Conservation (phyloP, 2,888 invertebrate genomes). For the Pachymerium ferrugineum region DNA sequence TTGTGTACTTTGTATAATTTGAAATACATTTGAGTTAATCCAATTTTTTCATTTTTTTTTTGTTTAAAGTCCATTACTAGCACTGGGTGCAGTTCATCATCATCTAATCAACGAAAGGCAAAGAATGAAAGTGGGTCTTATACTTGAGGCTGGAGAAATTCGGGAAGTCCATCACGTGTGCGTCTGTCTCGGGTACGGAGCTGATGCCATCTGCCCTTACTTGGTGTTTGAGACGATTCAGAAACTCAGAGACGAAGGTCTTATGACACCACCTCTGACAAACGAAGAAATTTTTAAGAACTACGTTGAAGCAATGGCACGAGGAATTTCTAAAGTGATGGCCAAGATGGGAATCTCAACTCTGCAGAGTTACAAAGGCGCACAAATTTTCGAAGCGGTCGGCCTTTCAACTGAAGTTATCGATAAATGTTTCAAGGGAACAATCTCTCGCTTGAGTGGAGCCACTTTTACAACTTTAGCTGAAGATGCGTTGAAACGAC, state of each 20-base stretch:
- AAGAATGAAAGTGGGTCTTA: constrained; percentile 90
- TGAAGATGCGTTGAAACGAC: constrained; percentile 74
- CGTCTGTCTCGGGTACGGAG: constrained; percentile 90
- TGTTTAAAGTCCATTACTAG: constrained; percentile 64
- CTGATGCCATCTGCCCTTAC: constrained; percentile 96
- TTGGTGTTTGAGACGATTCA: constrained; percentile 89
- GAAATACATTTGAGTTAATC: too few relatives aligned
- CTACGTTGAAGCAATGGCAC: constrained; percentile 84
- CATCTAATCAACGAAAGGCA: constrained; percentile 88
- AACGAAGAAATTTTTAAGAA: constrained; percentile 77
- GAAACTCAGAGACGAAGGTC: constrained; percentile 75
- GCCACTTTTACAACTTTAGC: constrained; percentile 82
- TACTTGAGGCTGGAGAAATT: constrained; percentile 94
- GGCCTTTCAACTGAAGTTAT: constrained; percentile 88
- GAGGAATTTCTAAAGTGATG: constrained; percentile 90
- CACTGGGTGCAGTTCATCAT: constrained; percentile 91
- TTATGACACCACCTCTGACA: constrained; percentile 67
- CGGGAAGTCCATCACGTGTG: constrained; percentile 92
- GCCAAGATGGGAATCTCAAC: constrained; percentile 99
- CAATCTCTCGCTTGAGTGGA: constrained; percentile 74
- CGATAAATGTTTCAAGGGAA: constrained; percentile 84
- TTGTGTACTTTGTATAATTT: too few relatives aligned
- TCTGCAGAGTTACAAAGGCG: constrained; percentile 95
- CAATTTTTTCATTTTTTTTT: constrained; percentile 5
- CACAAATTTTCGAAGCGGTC: constrained; percentile 98